A percentile compares a stretch with the other conserved stretches of the same genome.
Evolutionary conservation across 2,888 invertebrate genomes (phyloP).

Genomic region (Mimachlamys varia): DNA sequence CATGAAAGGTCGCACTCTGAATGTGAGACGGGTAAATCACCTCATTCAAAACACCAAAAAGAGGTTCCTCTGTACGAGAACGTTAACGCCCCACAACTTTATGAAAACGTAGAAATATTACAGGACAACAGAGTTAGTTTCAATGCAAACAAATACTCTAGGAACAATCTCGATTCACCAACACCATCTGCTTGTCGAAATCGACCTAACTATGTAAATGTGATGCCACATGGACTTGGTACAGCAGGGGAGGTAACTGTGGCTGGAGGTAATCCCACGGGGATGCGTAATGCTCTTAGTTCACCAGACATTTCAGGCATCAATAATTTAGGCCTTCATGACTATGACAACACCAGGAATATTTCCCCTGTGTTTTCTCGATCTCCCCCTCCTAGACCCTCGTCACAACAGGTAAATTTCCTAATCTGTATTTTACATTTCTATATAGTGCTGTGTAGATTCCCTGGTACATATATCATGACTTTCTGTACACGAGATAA

Average conservation of each 20-base stretch:
- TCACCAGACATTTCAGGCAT: conserved; percentile 50
- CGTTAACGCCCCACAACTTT: neutral
- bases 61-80: conserved; percentile 54
- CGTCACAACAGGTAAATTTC: conserved; percentile 61
- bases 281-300: conserved; percentile 49
- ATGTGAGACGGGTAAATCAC: neutral
- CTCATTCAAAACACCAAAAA: neutral
- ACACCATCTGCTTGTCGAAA: neutral
- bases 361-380: conserved; percentile 47
- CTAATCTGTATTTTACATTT: neutral
- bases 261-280: neutral
- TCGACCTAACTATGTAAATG: conserved; percentile 48
- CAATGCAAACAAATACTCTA: conserved; percentile 6
- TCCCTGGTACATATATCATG: neutral
- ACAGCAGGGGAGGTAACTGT: neutral
- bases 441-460: too few relatives aligned
- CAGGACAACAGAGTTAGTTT: conserved; percentile 2
- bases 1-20: neutral
- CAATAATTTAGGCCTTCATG: conserved; percentile 18
- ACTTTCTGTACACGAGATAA: neutral
- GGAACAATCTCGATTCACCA: neutral
- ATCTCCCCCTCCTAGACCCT: conserved; percentile 65
- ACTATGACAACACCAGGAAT: conserved; percentile 37
- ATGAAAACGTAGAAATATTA: conserved; percentile 41
- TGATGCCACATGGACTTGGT: conserved; percentile 42